Evolutionary conservation across 2,797 vertebrate genomes (phyloP).

Genomic region (Falco naumanni): DNA sequence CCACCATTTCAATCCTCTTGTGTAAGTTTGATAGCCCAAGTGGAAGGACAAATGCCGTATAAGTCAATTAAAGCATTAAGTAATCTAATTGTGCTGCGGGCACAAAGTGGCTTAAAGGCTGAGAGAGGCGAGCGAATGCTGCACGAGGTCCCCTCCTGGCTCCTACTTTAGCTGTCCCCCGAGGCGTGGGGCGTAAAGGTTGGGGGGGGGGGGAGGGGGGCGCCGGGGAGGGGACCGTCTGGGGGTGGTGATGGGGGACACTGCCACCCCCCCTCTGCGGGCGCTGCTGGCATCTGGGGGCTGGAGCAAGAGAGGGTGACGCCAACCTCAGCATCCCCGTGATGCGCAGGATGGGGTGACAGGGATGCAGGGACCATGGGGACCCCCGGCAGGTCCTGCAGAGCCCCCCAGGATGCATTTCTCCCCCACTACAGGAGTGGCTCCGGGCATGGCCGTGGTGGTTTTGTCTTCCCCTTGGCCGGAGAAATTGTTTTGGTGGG

Average conservation of each 20-base stretch:
- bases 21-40: conserved; percentile 62
- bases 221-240: background rate
- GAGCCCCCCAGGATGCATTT: background rate
- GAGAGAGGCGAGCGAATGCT: conserved; percentile 66
- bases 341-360: background rate
- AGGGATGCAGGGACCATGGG: background rate
- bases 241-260: conserved; percentile 79
- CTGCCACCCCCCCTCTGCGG: background rate
- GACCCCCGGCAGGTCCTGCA: background rate
- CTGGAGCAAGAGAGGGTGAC: background rate
- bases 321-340: rapidly evolving
- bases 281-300: rapidly evolving
- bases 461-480: background rate
- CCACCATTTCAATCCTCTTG: conserved; percentile 56
- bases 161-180: conserved; percentile 70
- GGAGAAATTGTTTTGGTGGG: background rate
- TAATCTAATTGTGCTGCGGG: conserved; percentile 64
- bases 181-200: conserved; percentile 62
- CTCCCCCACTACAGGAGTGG: background rate
- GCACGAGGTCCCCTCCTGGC: background rate
- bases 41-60: conserved; percentile 53
- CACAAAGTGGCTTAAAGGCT: conserved; percentile 67
- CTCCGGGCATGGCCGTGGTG: rapidly evolving
- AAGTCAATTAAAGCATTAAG: conserved; percentile 76
- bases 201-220: background rate